Base-by-base conservation (phyloP, 2,113 vertebrate species). In the Petromus typicus region DNA sequence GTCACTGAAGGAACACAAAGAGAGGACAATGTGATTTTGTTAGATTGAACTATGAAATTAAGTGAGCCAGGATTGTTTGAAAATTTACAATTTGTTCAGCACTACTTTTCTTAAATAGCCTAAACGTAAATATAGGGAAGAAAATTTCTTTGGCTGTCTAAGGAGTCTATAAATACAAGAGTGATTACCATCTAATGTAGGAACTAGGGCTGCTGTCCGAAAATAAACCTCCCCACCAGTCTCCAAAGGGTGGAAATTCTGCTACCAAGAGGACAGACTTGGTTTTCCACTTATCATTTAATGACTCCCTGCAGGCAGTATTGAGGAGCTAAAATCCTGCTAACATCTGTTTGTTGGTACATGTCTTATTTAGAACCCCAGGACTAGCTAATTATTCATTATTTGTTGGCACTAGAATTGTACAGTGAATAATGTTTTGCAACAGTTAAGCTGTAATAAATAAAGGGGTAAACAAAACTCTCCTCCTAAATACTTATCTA, bases 231-330 rank as follows among this genome's bases (percentile, higher is more conserved):
- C 34, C 51, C 18, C 7, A 1, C 61, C 76, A 23, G 10, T 2
- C 27, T 84, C 69, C 16, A 13, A 83, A 95, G 27, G 59, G 67
- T 92, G 40, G 89, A 82, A 54, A 93, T 87, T 95, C 80, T 89
- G 75, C 95, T 93, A 96, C 91, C 69, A 91, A 84, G 93, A 79
- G 91, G 75, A 95, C 75, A 82, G 80, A 64, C 94, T 95, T 90
- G 76, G 94, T 93, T 97, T 94, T 56, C 84, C 79, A 90, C 71
- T 96, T 94, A 94, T 91, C 93, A 87, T 92, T 95, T 96, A 97
- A 97, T 96, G 96, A 96, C 54, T 97, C 94, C 71, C 86, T 96
- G 37, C 69, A 82, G 93, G 94, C 94, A 93, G 85, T 93, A 94
- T 85, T 27, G 67, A 95, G 80, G 37, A 89, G 85, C 87, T 69